Base-by-base conservation (phyloP, 2,113 vertebrate genomes). In the Pogonocichla stellata region DNA sequence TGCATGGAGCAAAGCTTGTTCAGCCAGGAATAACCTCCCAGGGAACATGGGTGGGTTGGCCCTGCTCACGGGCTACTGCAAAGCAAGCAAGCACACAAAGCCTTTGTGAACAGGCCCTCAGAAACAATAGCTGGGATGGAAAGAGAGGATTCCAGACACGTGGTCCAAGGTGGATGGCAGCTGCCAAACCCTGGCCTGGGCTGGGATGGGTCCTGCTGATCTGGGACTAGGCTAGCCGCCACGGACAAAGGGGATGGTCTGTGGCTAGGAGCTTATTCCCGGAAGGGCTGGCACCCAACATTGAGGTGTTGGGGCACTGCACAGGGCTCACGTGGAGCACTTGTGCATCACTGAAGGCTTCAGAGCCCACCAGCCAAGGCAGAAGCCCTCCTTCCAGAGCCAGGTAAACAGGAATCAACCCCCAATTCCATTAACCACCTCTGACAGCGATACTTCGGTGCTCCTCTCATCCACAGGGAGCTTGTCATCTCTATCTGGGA, bases 401-500 rank as follows among this genome's bases (percentile, higher is more conserved):
- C 67, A 61, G 42, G 14, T 26, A 8, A 31, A 15, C 20, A 11
- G 40, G 14, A 54, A 34, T 18, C n/a, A n/a, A 33, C 23, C 33
- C 31, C 38, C 0, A 12, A 12, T 57, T 29, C 53, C 56, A 31
- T 33, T 4, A 47, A 42, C n/a, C 25, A 12, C 25, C 19, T 12
- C 60, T n/a, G 42, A 13, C 67, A 86, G 36, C 0, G 0, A 45
- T 19, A 0, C 25, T 51, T 5, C 0, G 0, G 0, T 31, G 31
- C 28, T 53, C 26, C 48, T 73, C 53, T 80, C 54, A 17, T 16
- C 38, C 1, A 0, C 62, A 36, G 26, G 22, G 12, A 20, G 22
- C 29, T 80, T 20, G 26, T 72, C 86, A 11, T 23, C 38, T 67
- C 50, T 2, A 3, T 54, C 58, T 15, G 14, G 10, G 29, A 61